A percentile compares a stretch with the other conserved stretches of the same genome.
Conservation (phyloP, 2,888 invertebrate genomes). For the Aporophyla nigra region DNA sequence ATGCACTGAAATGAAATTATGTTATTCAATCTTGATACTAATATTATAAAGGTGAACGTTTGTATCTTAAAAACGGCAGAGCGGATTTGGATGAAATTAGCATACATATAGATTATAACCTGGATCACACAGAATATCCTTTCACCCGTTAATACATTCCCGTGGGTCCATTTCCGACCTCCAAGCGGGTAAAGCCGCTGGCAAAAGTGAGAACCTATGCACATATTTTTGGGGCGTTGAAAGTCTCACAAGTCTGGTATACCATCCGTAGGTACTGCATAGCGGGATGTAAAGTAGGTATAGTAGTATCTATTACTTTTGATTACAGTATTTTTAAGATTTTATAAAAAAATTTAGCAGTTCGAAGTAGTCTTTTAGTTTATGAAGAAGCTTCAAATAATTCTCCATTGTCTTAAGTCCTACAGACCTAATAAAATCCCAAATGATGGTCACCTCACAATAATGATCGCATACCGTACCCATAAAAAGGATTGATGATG, state of each 20-base stretch:
- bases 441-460: slow-evolving; percentile 62
- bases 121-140: too few relatives aligned
- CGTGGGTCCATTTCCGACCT: too few relatives aligned
- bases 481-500: slow-evolving; percentile 71
- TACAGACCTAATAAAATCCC: not conserved
- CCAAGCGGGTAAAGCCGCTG: too few relatives aligned
- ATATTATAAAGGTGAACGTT: too few relatives aligned
- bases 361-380: too few relatives aligned
- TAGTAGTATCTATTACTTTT: not conserved
- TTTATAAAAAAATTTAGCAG: too few relatives aligned
- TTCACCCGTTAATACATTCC: too few relatives aligned
- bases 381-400: not conserved
- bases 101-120: too few relatives aligned
- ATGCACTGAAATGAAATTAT: not conserved
- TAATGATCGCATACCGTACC: slow-evolving; percentile 62
- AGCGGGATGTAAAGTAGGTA: not conserved
- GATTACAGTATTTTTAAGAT: not conserved
- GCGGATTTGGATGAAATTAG: too few relatives aligned
- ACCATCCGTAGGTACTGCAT: not conserved
- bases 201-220: not conserved
- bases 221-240: not conserved
- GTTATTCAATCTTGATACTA: not conserved
- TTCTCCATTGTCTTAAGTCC: not conserved
- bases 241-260: not conserved
- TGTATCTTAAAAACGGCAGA: too few relatives aligned